Evolutionary conservation across 1,140 invertebrate genomes (phyloP), one percentile per base, ranked within the genome.

Genomic region (Cyclargus thomasi): DNA sequence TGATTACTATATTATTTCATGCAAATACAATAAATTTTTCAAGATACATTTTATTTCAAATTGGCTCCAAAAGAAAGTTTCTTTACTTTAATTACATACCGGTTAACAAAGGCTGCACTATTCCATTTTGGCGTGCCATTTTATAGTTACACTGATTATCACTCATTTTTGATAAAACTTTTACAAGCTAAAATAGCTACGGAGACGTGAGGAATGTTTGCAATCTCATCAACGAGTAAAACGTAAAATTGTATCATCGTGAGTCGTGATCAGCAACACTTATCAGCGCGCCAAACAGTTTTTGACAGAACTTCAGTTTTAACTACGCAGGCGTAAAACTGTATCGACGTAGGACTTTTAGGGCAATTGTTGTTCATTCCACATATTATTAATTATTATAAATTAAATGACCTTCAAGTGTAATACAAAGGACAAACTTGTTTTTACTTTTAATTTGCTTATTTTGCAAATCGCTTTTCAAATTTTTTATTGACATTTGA

Each of bases 101-200:
- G 76, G 95, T 96, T 62, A 96, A 91, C 62, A 96, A 88, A 62
- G 95, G 95, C 86, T 96, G 95, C 59, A 97, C 94, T 70, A 96
- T 94, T 66, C 94, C 94, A 91, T 96, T 96, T 85, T 96, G 95
- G 62, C 88, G 81, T 73, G 89, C 86, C 87, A 88, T 88, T 75
- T 79, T 79, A 68, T 76, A 76, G 63, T 62, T 76, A 66, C 72
- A 63, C 36, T 76, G 73, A 72, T 83, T 73, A 67, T 74, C 72
- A 75, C 74, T 81, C 74, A 92, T 91, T 72, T 88, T 86, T 53
- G 67, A 77, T 63, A 64, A 62, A 76, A 74, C 23, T 68, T 64
- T 63, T 70, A 63, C 16, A 64, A 47, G 68, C 35, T 57, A 20
- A 59, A 17, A 18, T 23, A 17, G 29, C 23, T 59, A 17, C 35